phyloP scores from a whole-genome alignment of 2,888 invertebrate genomes.

The Epistrophe eligans region DNA sequence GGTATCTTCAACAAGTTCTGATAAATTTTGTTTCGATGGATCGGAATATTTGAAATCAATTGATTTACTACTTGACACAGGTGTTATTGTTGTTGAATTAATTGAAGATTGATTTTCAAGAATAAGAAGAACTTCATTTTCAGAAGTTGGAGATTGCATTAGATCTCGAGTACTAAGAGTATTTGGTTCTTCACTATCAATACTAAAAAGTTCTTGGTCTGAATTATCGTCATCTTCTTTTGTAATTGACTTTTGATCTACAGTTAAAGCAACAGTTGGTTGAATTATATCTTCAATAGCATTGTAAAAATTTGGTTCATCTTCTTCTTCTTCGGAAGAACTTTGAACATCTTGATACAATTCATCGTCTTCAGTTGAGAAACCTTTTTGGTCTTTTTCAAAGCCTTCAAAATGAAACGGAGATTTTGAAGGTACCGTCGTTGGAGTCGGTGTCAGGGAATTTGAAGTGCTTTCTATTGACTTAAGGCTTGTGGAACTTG shows the following conservation, averaged over 20 bases:
- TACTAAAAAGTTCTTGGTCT: constrained; percentile 79
- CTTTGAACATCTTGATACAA: constrained; percentile 80
- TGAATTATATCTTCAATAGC: constrained; percentile 45
- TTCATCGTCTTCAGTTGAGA: constrained; percentile 77
- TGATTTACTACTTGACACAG: constrained; percentile 78
- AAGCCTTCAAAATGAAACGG: constrained; percentile 5
- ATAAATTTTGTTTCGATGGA: constrained; percentile 82
- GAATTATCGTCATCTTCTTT: constrained; percentile 77
- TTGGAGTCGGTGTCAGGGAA: constrained; percentile 16
- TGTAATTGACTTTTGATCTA: not conserved
- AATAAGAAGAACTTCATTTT: constrained; percentile 78
- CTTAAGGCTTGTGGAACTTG: constrained; percentile 77
- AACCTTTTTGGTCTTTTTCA: not conserved
- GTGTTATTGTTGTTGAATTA: constrained; percentile 76
- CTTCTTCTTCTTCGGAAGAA: constrained; percentile 76
- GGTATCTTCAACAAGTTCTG: constrained; percentile 86
- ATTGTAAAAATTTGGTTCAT: constrained; percentile 72
- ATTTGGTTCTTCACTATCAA: constrained; percentile 78
- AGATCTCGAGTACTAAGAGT: constrained; percentile 50
- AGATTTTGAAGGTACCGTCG: not conserved
- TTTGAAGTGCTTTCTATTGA: constrained; percentile 51
- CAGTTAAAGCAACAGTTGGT: not conserved
- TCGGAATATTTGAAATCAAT: constrained; percentile 82
- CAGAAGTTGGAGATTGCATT: constrained; percentile 77
- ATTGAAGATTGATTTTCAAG: constrained; percentile 60